Base-by-base conservation (phyloP, 2,113 vertebrate species). In the Psettodes erumei region DNA sequence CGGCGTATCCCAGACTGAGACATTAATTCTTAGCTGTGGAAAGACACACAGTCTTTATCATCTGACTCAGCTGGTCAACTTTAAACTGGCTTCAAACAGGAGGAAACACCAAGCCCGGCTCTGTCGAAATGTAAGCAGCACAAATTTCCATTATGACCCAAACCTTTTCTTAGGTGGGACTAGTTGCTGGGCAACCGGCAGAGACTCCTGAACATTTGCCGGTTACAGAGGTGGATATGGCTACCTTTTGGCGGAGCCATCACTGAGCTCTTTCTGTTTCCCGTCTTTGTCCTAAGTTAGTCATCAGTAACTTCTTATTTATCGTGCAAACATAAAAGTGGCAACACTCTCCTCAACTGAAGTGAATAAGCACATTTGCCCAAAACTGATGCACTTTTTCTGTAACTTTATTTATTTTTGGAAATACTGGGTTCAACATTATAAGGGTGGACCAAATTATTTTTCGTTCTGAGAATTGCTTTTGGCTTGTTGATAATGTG, bases 401-500 rank as follows among this genome's bases (percentile, higher is more conserved):
- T 50, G 48, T 37, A 48, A 16, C 2, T 43, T 42, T 6, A 1
- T 21, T 38, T 62, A 33, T n/a, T 59, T 59, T 38, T 45, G 13
- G 4, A 7, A n/a, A 38, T 30, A 19, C 25, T 35, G 8, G 5
- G n/a, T 61, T 68, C 15, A 51, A 8, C n/a, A 47, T 47, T 11
- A 28, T 18, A 66, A 4, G 18, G 28, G 28, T 71, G 16, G 10
- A 58, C n/a, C 23, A 18, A 65, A 79, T 43, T 0, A 56, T 66
- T n/a, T 55, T 43, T 32, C 48, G 30, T 58, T 76, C 7, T 27
- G 25, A 66, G 15, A 58, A 55, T 25, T n/a, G 21, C 66, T 71
- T 71, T 70, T 30, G 47, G 30, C 37, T 37, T 60, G 33, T 47
- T 48, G 11, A 71, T 45, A 18, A 28, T 79, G 23, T 55, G 59